A percentile compares a stretch with the other conserved stretches of the same genome.
Evolutionary conservation across 1,140 invertebrate genomes (phyloP).

Genomic region (Ips nitidus): DNA sequence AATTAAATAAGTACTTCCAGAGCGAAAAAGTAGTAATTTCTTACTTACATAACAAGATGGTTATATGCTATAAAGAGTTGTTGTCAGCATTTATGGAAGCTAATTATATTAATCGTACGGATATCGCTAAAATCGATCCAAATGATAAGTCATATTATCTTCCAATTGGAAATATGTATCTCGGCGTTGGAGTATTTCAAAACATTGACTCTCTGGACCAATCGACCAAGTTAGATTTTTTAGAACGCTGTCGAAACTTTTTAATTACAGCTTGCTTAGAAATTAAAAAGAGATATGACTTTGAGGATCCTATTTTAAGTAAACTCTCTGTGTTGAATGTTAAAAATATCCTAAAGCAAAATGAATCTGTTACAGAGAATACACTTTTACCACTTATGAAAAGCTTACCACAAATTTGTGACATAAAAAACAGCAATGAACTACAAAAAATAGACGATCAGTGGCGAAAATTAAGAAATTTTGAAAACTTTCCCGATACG

Average conservation of each 20-base stretch:
- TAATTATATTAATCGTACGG: conserved; percentile 8
- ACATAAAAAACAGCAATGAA: background rate
- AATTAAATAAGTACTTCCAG: background rate
- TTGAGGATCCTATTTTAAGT: conserved; percentile 6
- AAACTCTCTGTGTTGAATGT: conserved; percentile 3
- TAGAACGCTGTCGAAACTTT: conserved; percentile 2
- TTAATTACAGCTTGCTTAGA: background rate
- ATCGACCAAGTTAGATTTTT: conserved; percentile 1
- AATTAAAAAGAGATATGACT: conserved; percentile 12
- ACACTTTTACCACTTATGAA: background rate
- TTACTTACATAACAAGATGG: conserved; percentile 4
- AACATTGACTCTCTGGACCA: conserved; percentile 1
- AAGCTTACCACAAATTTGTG: conserved; percentile 5
- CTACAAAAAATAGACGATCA: conserved; percentile 17
- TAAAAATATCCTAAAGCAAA: background rate
- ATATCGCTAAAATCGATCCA: conserved; percentile 3
- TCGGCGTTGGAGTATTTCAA: conserved; percentile 4
- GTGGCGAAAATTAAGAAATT: conserved; percentile 8
- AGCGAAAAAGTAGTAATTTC: conserved; percentile 12
- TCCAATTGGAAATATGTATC: conserved; percentile 1
- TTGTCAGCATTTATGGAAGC: conserved; percentile 3
- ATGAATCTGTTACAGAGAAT: background rate
- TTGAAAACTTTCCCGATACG: background rate
- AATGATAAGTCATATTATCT: background rate
- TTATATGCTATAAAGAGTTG: background rate